Conservation (phyloP, 2,888 invertebrate genomes). For the Cephonodes hylas region DNA sequence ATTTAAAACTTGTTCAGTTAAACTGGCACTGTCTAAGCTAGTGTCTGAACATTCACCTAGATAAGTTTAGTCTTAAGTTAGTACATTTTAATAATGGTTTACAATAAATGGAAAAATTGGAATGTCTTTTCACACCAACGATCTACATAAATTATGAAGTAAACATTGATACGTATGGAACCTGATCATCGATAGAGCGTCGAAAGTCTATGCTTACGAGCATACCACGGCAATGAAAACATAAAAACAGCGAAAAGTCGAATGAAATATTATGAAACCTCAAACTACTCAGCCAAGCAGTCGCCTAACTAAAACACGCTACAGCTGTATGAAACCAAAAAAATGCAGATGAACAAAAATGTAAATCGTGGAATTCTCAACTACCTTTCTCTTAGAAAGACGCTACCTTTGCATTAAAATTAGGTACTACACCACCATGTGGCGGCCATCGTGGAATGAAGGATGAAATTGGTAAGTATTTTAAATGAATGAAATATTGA, state of each 20-base stretch:
- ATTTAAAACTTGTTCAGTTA: not conserved
- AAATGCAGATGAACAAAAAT: too few species aligned
- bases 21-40: not conserved
- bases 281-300: not conserved
- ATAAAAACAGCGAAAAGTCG: not conserved
- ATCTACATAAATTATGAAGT: not conserved
- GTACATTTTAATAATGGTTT: not conserved
- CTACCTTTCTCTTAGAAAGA: too few species aligned
- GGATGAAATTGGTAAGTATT: not conserved
- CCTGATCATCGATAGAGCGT: not conserved
- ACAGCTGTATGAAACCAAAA: not conserved
- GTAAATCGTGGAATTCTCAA: too few species aligned
- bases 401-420: not conserved
- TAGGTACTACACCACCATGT: not conserved
- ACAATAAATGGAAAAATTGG: not conserved
- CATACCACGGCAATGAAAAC: too few species aligned
- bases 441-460: not conserved
- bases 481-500: conserved; percentile 18
- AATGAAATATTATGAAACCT: not conserved
- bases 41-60: not conserved
- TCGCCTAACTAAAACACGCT: too few species aligned
- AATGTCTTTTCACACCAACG: not conserved
- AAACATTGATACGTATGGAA: not conserved
- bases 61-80: not conserved
- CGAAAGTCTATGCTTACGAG: not conserved